Conservation (phyloP, 2,797 vertebrate species). For the Poliocrania exsul region DNA sequence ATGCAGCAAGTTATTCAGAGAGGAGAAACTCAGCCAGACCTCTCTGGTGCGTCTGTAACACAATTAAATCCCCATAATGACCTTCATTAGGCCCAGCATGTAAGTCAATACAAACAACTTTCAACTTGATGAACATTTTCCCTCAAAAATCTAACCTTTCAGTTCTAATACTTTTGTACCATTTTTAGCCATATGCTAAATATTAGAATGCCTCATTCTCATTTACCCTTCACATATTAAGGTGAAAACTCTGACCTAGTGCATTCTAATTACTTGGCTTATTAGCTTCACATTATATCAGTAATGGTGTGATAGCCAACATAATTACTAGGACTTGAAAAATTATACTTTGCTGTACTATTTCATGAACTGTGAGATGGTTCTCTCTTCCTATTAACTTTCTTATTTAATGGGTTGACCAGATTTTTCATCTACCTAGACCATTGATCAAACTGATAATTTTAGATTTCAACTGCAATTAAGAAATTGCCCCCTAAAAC, state of each 20-base stretch:
- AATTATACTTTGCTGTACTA: conserved; percentile 71
- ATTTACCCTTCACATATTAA: conserved; percentile 73
- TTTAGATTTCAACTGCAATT: conserved; percentile 12
- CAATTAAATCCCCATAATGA: neutral
- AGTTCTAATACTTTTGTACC: neutral
- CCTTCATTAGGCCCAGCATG: conserved; percentile 12
- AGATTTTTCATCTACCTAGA: conserved; percentile 60
- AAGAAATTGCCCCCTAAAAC: neutral
- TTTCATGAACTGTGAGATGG: conserved; percentile 67
- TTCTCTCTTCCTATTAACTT: conserved; percentile 68
- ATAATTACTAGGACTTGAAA: conserved; percentile 77
- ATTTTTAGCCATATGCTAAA: conserved; percentile 52
- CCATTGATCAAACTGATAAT: conserved; percentile 58
- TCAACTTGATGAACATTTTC: neutral
- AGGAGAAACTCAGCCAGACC: neutral
- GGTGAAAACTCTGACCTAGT: conserved; percentile 78
- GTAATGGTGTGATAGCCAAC: conserved; percentile 74
- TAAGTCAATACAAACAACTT: conserved; percentile 26
- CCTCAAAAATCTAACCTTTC: conserved; percentile 1
- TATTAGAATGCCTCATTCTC: conserved; percentile 61
- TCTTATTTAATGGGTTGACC: conserved; percentile 56
- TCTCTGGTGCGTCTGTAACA: neutral
- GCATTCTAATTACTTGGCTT: conserved; percentile 80
- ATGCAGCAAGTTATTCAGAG: neutral
- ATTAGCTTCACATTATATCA: conserved; percentile 78